Conservation (phyloP, 2,113 vertebrate species). For the Marmota monax region DNA sequence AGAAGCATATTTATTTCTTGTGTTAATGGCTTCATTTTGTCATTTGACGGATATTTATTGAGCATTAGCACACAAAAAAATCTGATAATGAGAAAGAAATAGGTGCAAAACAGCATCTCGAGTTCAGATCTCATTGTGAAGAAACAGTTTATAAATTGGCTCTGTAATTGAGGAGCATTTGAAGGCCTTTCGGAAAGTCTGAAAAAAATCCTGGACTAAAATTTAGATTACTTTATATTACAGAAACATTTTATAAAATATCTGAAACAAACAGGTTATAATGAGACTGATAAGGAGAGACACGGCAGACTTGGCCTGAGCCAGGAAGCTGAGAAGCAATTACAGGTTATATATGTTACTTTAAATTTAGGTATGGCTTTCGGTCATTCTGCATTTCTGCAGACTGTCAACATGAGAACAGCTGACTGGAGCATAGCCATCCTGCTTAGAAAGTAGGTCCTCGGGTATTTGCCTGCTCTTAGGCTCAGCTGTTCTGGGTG, state of each 20-base stretch:
- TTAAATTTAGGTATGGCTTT: not conserved
- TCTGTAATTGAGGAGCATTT: not conserved
- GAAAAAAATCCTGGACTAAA: not conserved
- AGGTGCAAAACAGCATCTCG: conserved; percentile 30
- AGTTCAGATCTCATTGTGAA: not conserved
- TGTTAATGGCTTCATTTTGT: conserved; percentile 28
- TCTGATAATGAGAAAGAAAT: conserved; percentile 17
- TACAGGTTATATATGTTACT: not conserved
- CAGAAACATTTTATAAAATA: not conserved
- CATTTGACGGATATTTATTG: not conserved
- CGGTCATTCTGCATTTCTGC: not conserved
- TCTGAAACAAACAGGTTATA: not conserved
- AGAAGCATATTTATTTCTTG: not conserved
- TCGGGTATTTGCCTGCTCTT: not conserved
- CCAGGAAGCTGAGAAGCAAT: not conserved
- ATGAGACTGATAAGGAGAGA: not conserved
- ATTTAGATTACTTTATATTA: not conserved
- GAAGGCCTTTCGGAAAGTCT: not conserved
- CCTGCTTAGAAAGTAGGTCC: not conserved
- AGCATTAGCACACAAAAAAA: not conserved
- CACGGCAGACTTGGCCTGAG: not conserved
- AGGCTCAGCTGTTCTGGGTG: not conserved
- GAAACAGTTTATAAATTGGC: not conserved
- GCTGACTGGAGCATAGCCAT: not conserved
- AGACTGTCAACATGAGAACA: not conserved